These are phyloP conservation scores for Sinodicranocentrus sp. DNA, from an alignment of 2,888 invertebrate genomes.

Conservation along the genomic window DNA sequence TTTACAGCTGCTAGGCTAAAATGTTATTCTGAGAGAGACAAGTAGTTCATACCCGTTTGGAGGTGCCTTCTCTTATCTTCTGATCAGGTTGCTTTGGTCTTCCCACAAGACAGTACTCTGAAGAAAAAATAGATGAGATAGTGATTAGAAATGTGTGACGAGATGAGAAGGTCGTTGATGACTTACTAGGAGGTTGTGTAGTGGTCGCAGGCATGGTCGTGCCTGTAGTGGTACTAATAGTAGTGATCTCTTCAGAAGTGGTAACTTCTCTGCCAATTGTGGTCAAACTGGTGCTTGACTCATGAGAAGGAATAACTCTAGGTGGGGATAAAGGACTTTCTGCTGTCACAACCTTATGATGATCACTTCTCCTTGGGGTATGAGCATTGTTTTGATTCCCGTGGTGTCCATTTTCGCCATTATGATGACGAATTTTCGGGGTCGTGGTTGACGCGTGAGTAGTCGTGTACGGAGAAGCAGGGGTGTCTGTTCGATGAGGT, in stretches of 20 bases:
- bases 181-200: slow-evolving; percentile 81
- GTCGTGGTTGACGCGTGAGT: slow-evolving; percentile 55
- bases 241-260: slow-evolving; percentile 75
- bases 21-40: not conserved
- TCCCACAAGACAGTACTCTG: slow-evolving; percentile 90
- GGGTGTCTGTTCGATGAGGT: slow-evolving; percentile 49
- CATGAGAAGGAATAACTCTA: slow-evolving; percentile 24
- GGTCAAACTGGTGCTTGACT: slow-evolving; percentile 57
- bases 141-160: not conserved
- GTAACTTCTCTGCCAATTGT: slow-evolving; percentile 65
- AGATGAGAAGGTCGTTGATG: too few relatives aligned
- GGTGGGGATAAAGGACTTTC: not conserved
- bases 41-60: slow-evolving; percentile 85
- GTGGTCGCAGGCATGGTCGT: slow-evolving; percentile 78
- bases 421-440: slow-evolving; percentile 51
- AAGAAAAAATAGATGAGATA: slow-evolving; percentile 77
- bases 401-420: slow-evolving; percentile 15
- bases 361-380: not conserved
- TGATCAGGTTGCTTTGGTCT: slow-evolving; percentile 90
- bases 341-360: not conserved
- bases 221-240: slow-evolving; percentile 79
- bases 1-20: too few relatives aligned
- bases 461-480: slow-evolving; percentile 62
- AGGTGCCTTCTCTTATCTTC: slow-evolving; percentile 90
- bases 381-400: not conserved